A percentile compares a stretch with the other conserved stretches of the same genome.
These are phyloP conservation scores for Agrochola macilenta DNA, from an alignment of 2,888 invertebrate species.

Conservation along the genomic window DNA sequence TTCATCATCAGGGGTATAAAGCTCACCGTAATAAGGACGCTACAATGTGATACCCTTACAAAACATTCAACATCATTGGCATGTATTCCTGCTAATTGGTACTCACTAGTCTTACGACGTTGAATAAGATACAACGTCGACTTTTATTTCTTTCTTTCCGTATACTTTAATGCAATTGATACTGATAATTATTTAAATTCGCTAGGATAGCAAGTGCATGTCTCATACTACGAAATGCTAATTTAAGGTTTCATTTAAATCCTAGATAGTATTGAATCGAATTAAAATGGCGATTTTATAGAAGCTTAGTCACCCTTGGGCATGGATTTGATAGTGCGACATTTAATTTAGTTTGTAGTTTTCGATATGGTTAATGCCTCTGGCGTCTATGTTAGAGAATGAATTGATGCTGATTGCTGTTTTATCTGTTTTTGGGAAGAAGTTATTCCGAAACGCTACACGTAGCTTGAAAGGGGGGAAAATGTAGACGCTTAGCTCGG, in stretches of 20 bases:
- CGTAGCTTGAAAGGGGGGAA: background rate
- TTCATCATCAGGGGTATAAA: constrained; percentile 7
- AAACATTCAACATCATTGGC: constrained; percentile 75
- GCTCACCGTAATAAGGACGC: constrained; percentile 13
- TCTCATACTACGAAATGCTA: constrained; percentile 64
- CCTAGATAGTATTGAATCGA: constrained; percentile 63
- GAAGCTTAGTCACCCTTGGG: constrained; percentile 64
- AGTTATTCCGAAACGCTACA: constrained; percentile 8
- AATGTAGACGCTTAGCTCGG: too few species aligned
- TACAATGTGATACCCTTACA: constrained; percentile 65
- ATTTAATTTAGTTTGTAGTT: constrained; percentile 55
- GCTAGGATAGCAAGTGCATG: constrained; percentile 71
- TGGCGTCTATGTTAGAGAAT: constrained; percentile 14
- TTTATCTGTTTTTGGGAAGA: constrained; percentile 22
- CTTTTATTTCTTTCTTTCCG: constrained; percentile 70
- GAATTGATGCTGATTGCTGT: constrained; percentile 19
- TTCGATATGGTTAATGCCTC: constrained; percentile 29
- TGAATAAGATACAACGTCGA: constrained; percentile 74
- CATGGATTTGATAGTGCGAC: constrained; percentile 57
- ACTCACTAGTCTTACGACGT: constrained; percentile 73
- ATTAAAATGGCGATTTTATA: constrained; percentile 65
- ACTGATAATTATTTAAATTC: constrained; percentile 84
- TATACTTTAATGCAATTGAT: constrained; percentile 77
- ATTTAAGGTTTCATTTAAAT: constrained; percentile 67
- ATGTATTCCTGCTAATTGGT: constrained; percentile 84